Evolutionary conservation across 2,113 vertebrate species (phyloP).

Genomic region (Python bivittatus): DNA sequence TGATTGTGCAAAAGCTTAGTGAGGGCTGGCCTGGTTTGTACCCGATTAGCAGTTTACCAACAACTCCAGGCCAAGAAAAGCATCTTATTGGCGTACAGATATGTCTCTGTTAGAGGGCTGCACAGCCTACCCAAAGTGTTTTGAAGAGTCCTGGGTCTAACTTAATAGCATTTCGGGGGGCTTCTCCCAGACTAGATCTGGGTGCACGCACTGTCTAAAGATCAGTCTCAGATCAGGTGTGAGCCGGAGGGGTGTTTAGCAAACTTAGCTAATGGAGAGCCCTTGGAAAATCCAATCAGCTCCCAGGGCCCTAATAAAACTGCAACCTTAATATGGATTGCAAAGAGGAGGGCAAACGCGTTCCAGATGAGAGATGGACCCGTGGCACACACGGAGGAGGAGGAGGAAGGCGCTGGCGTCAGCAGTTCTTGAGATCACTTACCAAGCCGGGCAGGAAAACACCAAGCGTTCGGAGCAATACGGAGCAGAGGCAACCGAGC

Average conservation of each 20-base stretch:
- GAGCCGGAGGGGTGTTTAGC: neutral
- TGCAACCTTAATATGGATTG: neutral
- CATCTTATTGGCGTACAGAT: neutral
- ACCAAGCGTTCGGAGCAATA: neutral
- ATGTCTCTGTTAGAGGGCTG: neutral
- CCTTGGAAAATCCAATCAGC: neutral
- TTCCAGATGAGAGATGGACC: neutral
- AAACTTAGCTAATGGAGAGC: neutral
- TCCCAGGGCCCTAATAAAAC: neutral
- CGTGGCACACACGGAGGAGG: neutral
- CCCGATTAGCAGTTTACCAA: neutral
- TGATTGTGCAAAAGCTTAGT: neutral
- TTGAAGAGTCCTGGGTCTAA: neutral
- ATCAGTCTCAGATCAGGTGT: neutral
- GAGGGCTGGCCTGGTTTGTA: neutral
- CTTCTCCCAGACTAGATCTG: neutral
- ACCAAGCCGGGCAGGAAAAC: neutral
- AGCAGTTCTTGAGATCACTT: neutral
- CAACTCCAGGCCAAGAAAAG: neutral
- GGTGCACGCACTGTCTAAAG: neutral
- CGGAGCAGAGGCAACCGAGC: neutral
- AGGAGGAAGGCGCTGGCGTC: neutral
- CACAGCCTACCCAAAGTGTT: no score
- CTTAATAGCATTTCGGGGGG: neutral
- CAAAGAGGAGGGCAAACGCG: neutral